Evolutionary conservation across 2,113 vertebrate species (phyloP), one percentile per base, ranked within the genome.

Genomic region (Aegithalos caudatus): DNA sequence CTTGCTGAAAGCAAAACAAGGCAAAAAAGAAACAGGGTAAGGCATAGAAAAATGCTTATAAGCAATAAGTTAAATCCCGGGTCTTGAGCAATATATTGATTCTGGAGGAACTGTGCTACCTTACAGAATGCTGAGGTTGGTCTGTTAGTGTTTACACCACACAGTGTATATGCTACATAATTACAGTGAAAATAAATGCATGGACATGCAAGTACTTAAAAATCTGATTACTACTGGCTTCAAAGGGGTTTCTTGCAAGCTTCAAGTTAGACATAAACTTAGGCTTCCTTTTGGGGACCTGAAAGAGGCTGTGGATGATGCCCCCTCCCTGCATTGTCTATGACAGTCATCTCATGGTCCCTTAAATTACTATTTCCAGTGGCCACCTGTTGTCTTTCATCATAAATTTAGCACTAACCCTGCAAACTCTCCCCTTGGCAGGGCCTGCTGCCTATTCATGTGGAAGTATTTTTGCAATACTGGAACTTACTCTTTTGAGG

Each of bases 1-100:
- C 61, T 66, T 57, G 72, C 57, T 92, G 90, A 93, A 93, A 96
- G 85, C 67, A 81, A 93, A 96, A 86, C 56, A 70, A 73, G 47
- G 42, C 74, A 60, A 71, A 86, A 94, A 85, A 89, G 66, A 81
- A 73, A 48, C 20, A 18, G 79, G 33, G 40, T 83, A 88, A 88
- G 19, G 56, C 60, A 66, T 25, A 90, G 80, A 81, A 88, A 94
- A 96, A 35, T 0, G 10, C 69, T 74, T 91, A 74, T 33, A 58
- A 86, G 80, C 66, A 45, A 5, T 14, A 73, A 81, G 56, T 81
- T 70, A 71, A 94, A 79, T 84, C 40, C 18, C 24, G 48, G 44
- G 31, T 74, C 72, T 37, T 64, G 40, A 78, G 76, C 5, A 24
- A 88, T 58, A 31, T 14, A 12, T 38, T 29, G 62, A 77, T 72